Evolutionary conservation across 2,797 vertebrate species (phyloP).

Genomic region (Girardinus metallicus): DNA sequence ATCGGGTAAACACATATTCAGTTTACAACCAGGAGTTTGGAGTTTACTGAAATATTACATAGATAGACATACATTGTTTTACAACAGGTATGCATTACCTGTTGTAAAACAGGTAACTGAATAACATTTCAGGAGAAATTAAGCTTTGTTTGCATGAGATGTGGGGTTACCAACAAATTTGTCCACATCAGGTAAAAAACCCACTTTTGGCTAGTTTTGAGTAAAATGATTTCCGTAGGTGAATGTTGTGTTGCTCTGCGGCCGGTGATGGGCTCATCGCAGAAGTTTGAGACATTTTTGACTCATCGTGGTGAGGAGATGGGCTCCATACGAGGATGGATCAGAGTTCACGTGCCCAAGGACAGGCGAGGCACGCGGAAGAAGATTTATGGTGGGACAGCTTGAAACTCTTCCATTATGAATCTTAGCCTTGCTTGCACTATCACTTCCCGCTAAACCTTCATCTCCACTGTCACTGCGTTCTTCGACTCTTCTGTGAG

Average conservation of each 20-base stretch:
- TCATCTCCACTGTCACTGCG: slow-evolving; percentile 37
- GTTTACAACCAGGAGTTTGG: too few relatives aligned
- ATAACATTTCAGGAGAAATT: background rate
- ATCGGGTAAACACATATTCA: background rate
- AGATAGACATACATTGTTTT: too few relatives aligned
- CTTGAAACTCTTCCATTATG: slow-evolving; percentile 2
- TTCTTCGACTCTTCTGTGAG: slow-evolving; percentile 58
- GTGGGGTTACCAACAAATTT: background rate
- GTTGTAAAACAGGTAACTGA: too few relatives aligned
- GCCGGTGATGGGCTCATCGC: slow-evolving; percentile 67
- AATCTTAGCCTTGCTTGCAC: slow-evolving; percentile 54
- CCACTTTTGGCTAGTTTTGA: background rate
- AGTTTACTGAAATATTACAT: too few relatives aligned
- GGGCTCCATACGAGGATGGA: slow-evolving; percentile 83
- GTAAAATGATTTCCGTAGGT: slow-evolving; percentile 61
- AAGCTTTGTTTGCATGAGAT: background rate
- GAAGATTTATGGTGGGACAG: slow-evolving; percentile 79
- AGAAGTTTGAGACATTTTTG: slow-evolving; percentile 85
- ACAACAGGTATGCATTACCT: background rate
- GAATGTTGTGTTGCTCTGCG: slow-evolving; percentile 85
- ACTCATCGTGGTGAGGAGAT: slow-evolving; percentile 87
- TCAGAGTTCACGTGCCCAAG: slow-evolving; percentile 78
- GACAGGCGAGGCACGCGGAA: slow-evolving; percentile 69
- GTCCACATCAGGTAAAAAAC: background rate
- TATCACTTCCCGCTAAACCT: slow-evolving; percentile 70